A percentile compares a stretch with the other conserved stretches of the same genome.
Conservation (phyloP, 2,113 vertebrate genomes). For the Ciconia boyciana region DNA sequence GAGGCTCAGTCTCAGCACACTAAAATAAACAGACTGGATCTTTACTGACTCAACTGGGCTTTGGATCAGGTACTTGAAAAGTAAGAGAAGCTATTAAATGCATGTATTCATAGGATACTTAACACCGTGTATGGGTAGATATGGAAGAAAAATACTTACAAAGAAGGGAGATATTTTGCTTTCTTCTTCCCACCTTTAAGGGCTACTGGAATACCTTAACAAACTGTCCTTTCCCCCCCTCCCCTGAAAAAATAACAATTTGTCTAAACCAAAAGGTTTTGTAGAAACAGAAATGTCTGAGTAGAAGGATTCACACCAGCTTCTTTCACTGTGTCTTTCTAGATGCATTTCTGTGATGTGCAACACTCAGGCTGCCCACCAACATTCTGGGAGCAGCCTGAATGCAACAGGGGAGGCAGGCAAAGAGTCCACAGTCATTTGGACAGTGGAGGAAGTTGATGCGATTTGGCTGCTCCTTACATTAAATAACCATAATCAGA, state of each 20-base stretch:
- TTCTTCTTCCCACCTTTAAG: neutral
- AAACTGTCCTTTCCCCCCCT: accelerated
- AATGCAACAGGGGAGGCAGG: neutral
- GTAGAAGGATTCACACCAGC: neutral
- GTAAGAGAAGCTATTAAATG: neutral
- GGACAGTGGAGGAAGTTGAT: neutral
- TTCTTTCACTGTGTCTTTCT: neutral
- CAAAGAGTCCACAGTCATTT: neutral
- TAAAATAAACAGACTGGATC: constrained; percentile 50
- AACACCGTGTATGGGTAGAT: neutral
- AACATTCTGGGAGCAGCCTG: neutral
- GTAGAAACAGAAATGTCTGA: neutral
- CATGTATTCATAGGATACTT: neutral
- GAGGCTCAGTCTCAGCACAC: neutral
- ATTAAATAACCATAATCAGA: neutral
- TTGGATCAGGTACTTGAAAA: constrained; percentile 11
- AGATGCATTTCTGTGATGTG: neutral
- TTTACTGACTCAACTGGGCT: neutral
- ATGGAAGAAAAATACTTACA: neutral
- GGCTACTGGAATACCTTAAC: neutral
- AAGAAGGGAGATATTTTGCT: neutral
- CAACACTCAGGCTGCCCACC: neutral
- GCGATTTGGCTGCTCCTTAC: neutral
- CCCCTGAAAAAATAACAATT: neutral
- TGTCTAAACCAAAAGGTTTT: neutral